Percentiles rank a stretch among this genome's conserved stretches.
Evolutionary conservation across 2,113 vertebrate species (phyloP).

Genomic region (Eupsittula cactorum): DNA sequence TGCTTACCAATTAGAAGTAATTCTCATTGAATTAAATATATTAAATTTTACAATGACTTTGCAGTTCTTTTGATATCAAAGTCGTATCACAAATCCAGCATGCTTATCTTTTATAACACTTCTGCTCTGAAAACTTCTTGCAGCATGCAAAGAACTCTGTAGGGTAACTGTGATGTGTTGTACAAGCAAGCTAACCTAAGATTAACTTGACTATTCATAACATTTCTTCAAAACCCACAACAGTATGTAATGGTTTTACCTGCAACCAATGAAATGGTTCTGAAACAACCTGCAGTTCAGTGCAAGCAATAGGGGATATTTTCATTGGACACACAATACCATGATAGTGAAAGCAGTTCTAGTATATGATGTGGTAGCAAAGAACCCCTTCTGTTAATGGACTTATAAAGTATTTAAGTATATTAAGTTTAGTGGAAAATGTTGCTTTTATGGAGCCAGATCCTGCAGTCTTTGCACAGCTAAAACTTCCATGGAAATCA

Average conservation of each 20-base stretch:
- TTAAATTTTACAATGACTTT: slow-evolving; percentile 46
- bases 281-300: background rate
- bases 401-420: background rate
- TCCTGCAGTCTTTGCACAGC: slow-evolving; percentile 27
- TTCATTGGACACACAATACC: background rate
- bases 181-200: slow-evolving; percentile 53
- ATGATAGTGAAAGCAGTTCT: background rate
- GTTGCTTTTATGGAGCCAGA: slow-evolving; percentile 47
- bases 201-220: background rate
- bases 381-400: background rate
- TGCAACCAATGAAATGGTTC: background rate
- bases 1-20: slow-evolving; percentile 66
- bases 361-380: background rate
- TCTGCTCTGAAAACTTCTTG: slow-evolving; percentile 67
- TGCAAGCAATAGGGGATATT: background rate
- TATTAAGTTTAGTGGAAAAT: slow-evolving; percentile 1
- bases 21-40: slow-evolving; percentile 49
- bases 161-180: slow-evolving; percentile 62
- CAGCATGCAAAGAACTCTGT: slow-evolving; percentile 78
- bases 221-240: background rate
- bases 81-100: slow-evolving; percentile 72
- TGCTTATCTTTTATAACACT: slow-evolving; percentile 72
- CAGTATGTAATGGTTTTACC: background rate
- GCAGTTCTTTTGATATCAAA: slow-evolving; percentile 66
- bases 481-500: background rate